Evolutionary conservation across 2,797 vertebrate species (phyloP).

Genomic region (Pseudochirops cupreus): DNA sequence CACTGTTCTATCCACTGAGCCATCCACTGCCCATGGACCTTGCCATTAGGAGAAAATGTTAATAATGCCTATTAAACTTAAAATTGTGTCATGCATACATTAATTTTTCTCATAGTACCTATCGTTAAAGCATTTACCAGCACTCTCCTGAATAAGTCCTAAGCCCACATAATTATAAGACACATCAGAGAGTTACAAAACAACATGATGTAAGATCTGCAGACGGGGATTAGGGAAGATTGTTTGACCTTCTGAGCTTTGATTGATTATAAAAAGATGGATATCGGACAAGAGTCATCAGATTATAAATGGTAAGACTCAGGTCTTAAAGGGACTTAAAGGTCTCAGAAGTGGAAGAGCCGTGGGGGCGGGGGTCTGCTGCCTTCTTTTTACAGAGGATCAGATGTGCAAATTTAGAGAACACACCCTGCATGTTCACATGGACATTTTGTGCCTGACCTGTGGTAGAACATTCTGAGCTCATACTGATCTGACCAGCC

Average conservation of each 20-base stretch:
- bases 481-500: too few species aligned
- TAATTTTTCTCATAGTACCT: not conserved
- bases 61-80: not conserved
- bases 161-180: not conserved
- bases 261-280: not conserved
- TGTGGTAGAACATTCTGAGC: too few species aligned
- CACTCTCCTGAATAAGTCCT: not conserved
- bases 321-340: not conserved
- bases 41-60: not conserved
- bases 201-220: not conserved
- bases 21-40: not conserved
- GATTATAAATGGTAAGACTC: not conserved
- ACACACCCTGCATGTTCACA: too few species aligned
- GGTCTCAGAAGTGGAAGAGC: not conserved
- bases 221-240: not conserved
- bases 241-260: not conserved
- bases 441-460: too few species aligned
- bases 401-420: not conserved
- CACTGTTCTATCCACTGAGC: not conserved
- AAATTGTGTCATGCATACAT: not conserved
- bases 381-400: not conserved
- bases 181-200: not conserved
- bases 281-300: not conserved
- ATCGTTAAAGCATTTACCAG: not conserved
- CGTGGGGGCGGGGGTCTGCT: not conserved